These are phyloP conservation scores for Poecilia latipinna DNA, from an alignment of 2,113 vertebrate genomes.

Conservation along the genomic window DNA sequence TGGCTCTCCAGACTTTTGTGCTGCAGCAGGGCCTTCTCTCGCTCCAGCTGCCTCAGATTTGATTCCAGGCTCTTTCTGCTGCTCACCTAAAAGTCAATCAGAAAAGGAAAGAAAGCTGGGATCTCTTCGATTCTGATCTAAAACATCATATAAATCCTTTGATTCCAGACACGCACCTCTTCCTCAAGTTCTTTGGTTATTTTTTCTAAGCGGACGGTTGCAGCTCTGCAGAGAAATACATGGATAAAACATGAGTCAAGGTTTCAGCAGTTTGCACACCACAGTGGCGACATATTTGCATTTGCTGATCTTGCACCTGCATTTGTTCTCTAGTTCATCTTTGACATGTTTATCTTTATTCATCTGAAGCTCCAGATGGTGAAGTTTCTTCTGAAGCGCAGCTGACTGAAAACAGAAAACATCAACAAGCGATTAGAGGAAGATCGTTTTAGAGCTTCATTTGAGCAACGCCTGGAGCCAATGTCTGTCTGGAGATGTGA, in stretches of 20 bases:
- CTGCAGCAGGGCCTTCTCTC: slow-evolving; percentile 96
- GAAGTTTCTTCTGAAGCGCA: slow-evolving; percentile 91
- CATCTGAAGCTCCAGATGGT: slow-evolving; percentile 88
- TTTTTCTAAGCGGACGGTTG: slow-evolving; percentile 89
- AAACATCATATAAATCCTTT: neutral
- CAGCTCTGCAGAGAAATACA: slow-evolving; percentile 78
- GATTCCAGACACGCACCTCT: slow-evolving; percentile 81
- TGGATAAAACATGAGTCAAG: neutral
- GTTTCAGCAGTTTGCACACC: neutral
- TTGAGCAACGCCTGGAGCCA: neutral
- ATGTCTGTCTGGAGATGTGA: neutral
- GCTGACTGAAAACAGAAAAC: slow-evolving; percentile 59
- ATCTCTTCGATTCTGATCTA: neutral
- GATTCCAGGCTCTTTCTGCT: slow-evolving; percentile 91
- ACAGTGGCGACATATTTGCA: too few relatives aligned
- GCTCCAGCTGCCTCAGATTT: slow-evolving; percentile 89
- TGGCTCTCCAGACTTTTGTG: slow-evolving; percentile 96
- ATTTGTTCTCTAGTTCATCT: slow-evolving; percentile 92
- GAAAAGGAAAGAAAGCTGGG: neutral
- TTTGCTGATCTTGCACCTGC: slow-evolving; percentile 50
- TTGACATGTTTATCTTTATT: slow-evolving; percentile 90
- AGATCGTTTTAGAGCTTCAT: neutral
- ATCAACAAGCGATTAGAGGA: neutral
- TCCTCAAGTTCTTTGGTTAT: slow-evolving; percentile 93
- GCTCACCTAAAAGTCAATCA: slow-evolving; percentile 78